Conservation (phyloP, 2,888 invertebrate species). For the Imbricaverruca yamaguchii region DNA sequence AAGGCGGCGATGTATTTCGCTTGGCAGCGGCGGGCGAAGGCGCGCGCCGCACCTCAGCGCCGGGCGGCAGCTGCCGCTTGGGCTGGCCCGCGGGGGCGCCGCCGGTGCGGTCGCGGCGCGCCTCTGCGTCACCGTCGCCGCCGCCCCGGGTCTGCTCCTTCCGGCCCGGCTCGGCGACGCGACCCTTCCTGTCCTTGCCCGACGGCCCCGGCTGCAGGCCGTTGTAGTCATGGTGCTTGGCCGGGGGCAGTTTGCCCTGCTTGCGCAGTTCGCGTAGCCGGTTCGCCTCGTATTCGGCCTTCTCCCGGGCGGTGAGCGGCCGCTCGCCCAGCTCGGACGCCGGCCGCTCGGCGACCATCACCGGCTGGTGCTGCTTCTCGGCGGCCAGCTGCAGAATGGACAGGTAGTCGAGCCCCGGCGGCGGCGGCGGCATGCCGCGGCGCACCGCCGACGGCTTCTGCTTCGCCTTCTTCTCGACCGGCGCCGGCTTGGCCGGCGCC, state of each 20-base stretch:
- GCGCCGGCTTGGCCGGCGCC: neutral
- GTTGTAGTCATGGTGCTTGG: conserved; percentile 23
- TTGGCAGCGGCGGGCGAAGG: neutral
- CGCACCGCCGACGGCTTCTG: neutral
- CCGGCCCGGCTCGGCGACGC: neutral
- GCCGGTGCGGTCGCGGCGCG: conserved; percentile 10
- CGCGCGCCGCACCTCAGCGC: neutral
- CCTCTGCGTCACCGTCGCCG: neutral
- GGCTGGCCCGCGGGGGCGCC: neutral
- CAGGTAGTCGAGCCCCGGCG: conserved; percentile 23
- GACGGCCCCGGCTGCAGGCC: neutral
- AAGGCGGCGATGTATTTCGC: neutral
- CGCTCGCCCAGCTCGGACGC: conserved; percentile 50
- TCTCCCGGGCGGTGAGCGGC: conserved; percentile 72
- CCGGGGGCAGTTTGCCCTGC: conserved; percentile 35
- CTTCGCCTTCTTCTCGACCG: neutral
- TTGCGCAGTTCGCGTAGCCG: conserved; percentile 33
- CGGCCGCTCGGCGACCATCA: neutral
- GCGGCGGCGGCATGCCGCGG: neutral
- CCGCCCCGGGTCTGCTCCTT: conserved; percentile 18
- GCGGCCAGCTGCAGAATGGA: conserved; percentile 25
- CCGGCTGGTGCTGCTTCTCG: conserved; percentile 28
- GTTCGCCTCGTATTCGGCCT: conserved; percentile 62
- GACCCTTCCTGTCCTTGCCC: neutral
- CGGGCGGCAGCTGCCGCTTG: neutral